Conservation (phyloP, 2,888 invertebrate species). For the Acleris literana region DNA sequence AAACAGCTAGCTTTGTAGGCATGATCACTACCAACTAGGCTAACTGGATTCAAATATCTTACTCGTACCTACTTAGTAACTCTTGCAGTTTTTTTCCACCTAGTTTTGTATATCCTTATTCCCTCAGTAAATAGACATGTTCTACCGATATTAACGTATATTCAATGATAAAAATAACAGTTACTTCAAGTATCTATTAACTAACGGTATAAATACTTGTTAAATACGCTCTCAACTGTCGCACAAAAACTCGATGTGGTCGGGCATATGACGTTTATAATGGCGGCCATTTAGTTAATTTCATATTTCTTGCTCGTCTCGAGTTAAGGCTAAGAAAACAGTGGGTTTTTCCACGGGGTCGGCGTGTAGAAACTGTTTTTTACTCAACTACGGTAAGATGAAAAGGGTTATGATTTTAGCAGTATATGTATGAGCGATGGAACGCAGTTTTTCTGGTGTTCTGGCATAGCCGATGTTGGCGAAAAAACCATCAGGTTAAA, state of each 20-base stretch:
- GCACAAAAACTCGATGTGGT: constrained; percentile 5
- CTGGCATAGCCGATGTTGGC: too few species aligned
- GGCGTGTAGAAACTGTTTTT: background rate
- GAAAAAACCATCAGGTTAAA: too few species aligned
- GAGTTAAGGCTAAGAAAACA: background rate
- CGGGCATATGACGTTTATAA: constrained; percentile 12
- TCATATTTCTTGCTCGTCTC: constrained; percentile 5
- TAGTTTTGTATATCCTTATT: too few species aligned
- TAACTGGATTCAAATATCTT: too few species aligned
- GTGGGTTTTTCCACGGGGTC: background rate
- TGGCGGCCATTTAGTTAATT: constrained; percentile 4
- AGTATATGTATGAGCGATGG: too few species aligned
- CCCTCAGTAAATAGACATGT: too few species aligned
- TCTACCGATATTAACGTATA: background rate
- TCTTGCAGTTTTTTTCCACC: too few species aligned
- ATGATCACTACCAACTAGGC: too few species aligned
- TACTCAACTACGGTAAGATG: background rate
- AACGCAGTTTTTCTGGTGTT: too few species aligned
- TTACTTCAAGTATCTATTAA: constrained; percentile 23
- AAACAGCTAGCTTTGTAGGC: too few species aligned
- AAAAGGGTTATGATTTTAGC: background rate
- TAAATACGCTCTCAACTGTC: background rate
- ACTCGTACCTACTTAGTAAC: too few species aligned
- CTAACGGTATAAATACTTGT: constrained; percentile 17
- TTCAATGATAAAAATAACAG: constrained; percentile 17